Evolutionary conservation across 2,888 invertebrate species (phyloP).

Genomic region (Ophonus ardosiacus): DNA sequence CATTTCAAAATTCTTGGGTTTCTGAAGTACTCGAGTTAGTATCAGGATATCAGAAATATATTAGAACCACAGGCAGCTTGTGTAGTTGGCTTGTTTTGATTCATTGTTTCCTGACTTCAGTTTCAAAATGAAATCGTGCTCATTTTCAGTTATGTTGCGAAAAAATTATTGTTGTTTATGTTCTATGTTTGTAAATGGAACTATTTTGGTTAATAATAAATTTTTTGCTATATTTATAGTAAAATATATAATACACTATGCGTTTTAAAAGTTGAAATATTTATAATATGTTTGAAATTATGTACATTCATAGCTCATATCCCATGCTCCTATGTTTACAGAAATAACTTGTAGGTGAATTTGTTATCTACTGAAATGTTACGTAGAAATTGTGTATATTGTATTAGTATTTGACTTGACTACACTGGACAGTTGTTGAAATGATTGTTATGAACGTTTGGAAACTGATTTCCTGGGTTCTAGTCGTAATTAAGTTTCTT

Average conservation of each 20-base stretch:
- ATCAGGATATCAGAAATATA: neutral
- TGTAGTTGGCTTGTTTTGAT: constrained; percentile 35
- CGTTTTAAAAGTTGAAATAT: constrained; percentile 44
- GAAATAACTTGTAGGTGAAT: constrained; percentile 19
- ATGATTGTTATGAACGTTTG: constrained; percentile 53
- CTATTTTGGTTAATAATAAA: constrained; percentile 55
- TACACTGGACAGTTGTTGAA: constrained; percentile 42
- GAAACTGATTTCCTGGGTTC: constrained; percentile 52
- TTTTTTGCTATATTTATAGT: constrained; percentile 59
- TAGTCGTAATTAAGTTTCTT: constrained; percentile 57
- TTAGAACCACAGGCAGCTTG: constrained; percentile 46
- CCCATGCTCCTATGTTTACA: neutral
- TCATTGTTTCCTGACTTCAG: neutral
- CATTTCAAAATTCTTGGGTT: constrained; percentile 48
- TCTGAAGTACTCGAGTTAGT: constrained; percentile 8
- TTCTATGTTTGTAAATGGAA: constrained; percentile 24
- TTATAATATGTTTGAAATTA: constrained; percentile 10
- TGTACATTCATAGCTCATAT: constrained; percentile 16
- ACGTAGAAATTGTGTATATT: constrained; percentile 3
- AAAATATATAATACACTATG: constrained; percentile 45
- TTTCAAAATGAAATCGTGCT: constrained; percentile 1
- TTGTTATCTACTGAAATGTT: constrained; percentile 20
- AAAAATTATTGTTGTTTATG: constrained; percentile 13
- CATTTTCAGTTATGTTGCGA: constrained; percentile 3
- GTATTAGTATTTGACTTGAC: constrained; percentile 30